Percentiles rank a stretch among this genome's conserved stretches.
Conservation (phyloP, 2,888 invertebrate genomes). For the Drosophila multiciliata region DNA sequence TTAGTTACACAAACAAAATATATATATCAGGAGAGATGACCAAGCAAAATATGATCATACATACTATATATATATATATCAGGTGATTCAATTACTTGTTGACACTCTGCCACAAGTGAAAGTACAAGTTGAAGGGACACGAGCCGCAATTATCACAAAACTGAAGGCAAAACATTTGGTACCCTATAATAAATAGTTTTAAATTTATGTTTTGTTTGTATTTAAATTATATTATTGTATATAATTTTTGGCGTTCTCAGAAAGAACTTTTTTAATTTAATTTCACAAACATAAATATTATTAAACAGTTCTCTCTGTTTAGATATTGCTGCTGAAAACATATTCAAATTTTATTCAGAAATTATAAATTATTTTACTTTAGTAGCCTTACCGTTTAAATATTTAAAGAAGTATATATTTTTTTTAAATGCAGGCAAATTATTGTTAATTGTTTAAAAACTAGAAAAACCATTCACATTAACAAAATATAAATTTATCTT, state of each 20-base stretch:
- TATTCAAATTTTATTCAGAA: background rate
- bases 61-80: slow-evolving; percentile 28
- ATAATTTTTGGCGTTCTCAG: background rate
- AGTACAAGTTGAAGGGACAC: slow-evolving; percentile 22
- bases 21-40: slow-evolving; percentile 7
- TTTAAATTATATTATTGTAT: background rate
- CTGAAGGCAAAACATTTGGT: slow-evolving; percentile 10
- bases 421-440: background rate
- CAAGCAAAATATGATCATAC: slow-evolving; percentile 34
- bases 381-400: background rate
- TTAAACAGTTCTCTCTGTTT: background rate
- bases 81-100: slow-evolving; percentile 38
- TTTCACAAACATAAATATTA: background rate
- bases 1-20: slow-evolving; percentile 49
- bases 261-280: background rate
- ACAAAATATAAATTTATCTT: background rate
- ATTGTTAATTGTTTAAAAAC: background rate
- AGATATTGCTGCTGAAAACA: background rate
- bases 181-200: slow-evolving; percentile 1
- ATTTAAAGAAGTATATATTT: background rate
- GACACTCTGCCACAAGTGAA: slow-evolving; percentile 15
- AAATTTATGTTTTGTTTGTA: background rate
- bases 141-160: slow-evolving; percentile 30
- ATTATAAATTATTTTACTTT: background rate
- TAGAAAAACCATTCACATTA: background rate